Base-by-base conservation (phyloP, 2,113 vertebrate species). In the Sceloporus undulatus region DNA sequence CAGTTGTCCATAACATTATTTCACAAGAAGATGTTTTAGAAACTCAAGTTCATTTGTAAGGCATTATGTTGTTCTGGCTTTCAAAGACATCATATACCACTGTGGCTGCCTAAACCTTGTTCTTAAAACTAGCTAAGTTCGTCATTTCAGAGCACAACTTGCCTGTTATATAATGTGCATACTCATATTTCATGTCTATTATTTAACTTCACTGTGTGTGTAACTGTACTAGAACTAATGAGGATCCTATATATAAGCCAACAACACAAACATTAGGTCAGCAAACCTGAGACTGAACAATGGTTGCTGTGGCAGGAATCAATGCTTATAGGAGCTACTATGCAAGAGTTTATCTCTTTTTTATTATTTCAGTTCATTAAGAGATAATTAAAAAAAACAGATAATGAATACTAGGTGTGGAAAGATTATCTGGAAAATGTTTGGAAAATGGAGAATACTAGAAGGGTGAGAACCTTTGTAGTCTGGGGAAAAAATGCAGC, bases 41-140 rank as follows among this genome's bases (percentile, higher is more conserved):
- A 74, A 11, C 5, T 70, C 65, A 79, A 70, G 66, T 52, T 87
- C 40, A 75, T 76, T 76, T 87, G 71, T 82, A 65, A 52, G 71
- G 56, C 38, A 87, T 66, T 52, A 3, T n/a, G 25, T 7, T 1
- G 25, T 34, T 3, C 70, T 16, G 13, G 9, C 77, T 68, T 54
- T 62, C 21, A 85, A 84, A 71, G 23, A 9, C 65, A 84, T 19
- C 5, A 68, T 25, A 79, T 68, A 2, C 9, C 7, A 79, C 6
- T 68, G 11, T 25, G 23, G 16, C 16, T 38, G 5, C 23, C 23
- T 71, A 16, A 71, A 16, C 48, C n/a, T 27, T 40, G 1, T 25
- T 2, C 71, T 23, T 27, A 75, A 75, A 62, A 42, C 16, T 25
- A 78, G 27, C 40, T 34, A 9, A 66, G 16, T 11, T 48, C 21